Evolutionary conservation across 2,888 invertebrate genomes (phyloP).

Genomic region (Ormyrus labotus): DNA sequence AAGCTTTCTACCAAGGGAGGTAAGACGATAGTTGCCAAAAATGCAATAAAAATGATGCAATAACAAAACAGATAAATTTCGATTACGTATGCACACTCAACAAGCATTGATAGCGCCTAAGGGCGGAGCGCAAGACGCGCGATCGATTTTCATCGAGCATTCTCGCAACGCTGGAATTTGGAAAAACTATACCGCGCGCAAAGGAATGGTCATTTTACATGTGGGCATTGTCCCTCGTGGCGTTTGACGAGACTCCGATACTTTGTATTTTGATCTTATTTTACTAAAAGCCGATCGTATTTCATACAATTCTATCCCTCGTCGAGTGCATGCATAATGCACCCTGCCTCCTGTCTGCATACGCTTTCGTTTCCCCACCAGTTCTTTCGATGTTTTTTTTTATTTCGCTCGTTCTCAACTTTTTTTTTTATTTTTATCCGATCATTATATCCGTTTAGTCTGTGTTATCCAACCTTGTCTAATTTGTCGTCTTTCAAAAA

Average conservation of each 20-base stretch:
- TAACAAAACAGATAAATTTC: too few relatives aligned
- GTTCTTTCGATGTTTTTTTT: slow-evolving; percentile 52
- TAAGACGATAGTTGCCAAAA: too few relatives aligned
- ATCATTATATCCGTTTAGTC: slow-evolving; percentile 1
- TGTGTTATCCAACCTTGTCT: slow-evolving; percentile 5
- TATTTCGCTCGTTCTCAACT: slow-evolving; percentile 5
- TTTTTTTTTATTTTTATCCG: slow-evolving; percentile 3
- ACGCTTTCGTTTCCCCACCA: slow-evolving; percentile 51
- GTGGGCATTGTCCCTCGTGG: background rate
- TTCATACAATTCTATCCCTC: slow-evolving; percentile 67
- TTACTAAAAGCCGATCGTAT: slow-evolving; percentile 74
- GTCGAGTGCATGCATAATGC: slow-evolving; percentile 63
- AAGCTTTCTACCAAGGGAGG: too few relatives aligned
- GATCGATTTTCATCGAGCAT: slow-evolving; percentile 10
- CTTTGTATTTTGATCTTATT: slow-evolving; percentile 73
- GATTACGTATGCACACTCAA: too few relatives aligned
- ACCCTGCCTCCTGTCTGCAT: slow-evolving; percentile 27
- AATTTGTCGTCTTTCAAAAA: background rate
- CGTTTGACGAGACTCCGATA: slow-evolving; percentile 60
- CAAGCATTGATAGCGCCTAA: too few relatives aligned
- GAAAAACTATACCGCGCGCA: background rate
- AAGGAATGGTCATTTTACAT: slow-evolving; percentile 35
- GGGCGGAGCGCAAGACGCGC: background rate
- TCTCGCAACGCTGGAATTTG: background rate
- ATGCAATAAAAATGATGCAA: too few relatives aligned